phyloP scores from a whole-genome alignment of 1,140 invertebrate species.

The Pemphigus obesinymphae region DNA sequence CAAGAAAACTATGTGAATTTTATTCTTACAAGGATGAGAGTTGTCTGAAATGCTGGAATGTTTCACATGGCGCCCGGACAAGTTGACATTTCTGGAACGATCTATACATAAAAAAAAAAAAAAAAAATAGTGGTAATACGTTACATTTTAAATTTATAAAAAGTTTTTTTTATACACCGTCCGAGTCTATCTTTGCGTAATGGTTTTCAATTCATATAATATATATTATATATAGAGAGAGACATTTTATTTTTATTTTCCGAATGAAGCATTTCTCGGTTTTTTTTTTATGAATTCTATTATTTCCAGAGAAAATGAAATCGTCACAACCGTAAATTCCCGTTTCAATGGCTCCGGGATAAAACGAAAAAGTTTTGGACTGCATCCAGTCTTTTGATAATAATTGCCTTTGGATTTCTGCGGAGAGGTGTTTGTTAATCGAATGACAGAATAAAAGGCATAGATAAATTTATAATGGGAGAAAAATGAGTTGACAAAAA shows the following conservation, averaged over 20 bases:
- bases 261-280: not conserved
- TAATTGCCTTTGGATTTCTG: conserved; percentile 31
- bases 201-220: not conserved
- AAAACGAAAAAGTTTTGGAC: conserved; percentile 31
- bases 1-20: not conserved
- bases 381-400: conserved; percentile 10
- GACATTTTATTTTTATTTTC: not conserved
- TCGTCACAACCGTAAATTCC: conserved; percentile 14
- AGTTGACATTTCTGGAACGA: conserved; percentile 43
- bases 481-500: conserved; percentile 27
- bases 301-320: conserved; percentile 18
- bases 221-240: not conserved
- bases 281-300: conserved; percentile 18
- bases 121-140: not conserved
- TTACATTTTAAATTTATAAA: not conserved
- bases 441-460: not conserved
- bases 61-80: conserved; percentile 40
- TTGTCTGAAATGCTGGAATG: conserved; percentile 40
- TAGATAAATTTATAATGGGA: not conserved
- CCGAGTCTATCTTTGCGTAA: not conserved
- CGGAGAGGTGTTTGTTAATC: conserved; percentile 16
- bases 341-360: not conserved
- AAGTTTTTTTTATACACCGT: not conserved
- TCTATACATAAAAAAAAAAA: conserved; percentile 4
- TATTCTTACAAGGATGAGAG: conserved; percentile 40